A percentile compares a stretch with the other conserved stretches of the same genome.
phyloP scores from a whole-genome alignment of 2,113 vertebrate species.

The Festucalex cinctus region DNA sequence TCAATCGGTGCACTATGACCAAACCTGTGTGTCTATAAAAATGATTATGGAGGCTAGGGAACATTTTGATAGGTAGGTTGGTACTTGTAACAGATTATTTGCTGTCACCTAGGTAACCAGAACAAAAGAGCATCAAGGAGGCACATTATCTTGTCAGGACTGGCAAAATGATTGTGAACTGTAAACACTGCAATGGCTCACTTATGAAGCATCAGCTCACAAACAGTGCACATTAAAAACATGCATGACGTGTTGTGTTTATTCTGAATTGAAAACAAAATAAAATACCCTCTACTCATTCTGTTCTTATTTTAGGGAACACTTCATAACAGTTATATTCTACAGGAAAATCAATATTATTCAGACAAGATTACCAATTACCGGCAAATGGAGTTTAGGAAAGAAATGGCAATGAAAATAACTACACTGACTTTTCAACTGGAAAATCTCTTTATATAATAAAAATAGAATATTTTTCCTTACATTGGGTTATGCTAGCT shows the following conservation, averaged over 20 bases:
- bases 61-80: constrained; percentile 18
- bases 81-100: constrained; percentile 28
- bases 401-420: neutral
- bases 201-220: constrained; percentile 1
- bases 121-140: constrained; percentile 32
- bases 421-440: neutral
- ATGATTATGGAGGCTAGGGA: constrained; percentile 37
- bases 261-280: neutral
- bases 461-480: too few species aligned
- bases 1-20: constrained; percentile 48
- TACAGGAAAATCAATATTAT: too few species aligned
- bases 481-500: constrained; percentile 8
- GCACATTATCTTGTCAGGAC: constrained; percentile 51
- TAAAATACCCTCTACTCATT: neutral
- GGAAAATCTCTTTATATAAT: neutral
- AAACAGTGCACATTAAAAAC: neutral
- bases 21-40: constrained; percentile 34
- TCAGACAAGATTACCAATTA: neutral
- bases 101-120: constrained; percentile 51
- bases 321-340: neutral
- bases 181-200: neutral
- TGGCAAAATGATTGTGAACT: constrained; percentile 9
- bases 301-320: neutral
- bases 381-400: neutral
- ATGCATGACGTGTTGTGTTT: neutral